Conservation (phyloP, 2,113 vertebrate species). For the Tetrax tetrax region DNA sequence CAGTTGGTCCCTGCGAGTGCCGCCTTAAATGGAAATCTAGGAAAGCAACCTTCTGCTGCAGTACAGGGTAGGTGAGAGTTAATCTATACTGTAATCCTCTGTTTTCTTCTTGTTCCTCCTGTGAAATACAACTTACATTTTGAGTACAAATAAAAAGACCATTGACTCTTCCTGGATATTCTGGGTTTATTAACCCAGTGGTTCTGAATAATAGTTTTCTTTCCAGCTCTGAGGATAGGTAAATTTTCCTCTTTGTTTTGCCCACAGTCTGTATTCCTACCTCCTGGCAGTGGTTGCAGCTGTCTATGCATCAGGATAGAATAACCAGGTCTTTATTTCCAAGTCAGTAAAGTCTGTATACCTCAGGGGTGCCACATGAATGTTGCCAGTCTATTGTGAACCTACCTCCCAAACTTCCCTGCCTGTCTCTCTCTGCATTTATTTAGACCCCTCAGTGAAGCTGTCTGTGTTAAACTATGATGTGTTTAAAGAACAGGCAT, state of each 20-base stretch:
- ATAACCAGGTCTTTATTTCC: background rate
- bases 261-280: background rate
- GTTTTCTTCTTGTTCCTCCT: background rate
- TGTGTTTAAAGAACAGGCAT: background rate
- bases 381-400: background rate
- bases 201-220: background rate
- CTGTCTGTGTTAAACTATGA: background rate
- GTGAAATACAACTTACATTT: background rate
- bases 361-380: background rate
- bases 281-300: background rate
- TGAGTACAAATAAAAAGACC: background rate
- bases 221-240: background rate
- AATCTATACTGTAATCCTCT: background rate
- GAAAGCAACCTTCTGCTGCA: background rate
- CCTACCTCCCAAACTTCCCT: background rate
- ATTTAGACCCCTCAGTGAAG: background rate
- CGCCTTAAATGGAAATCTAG: background rate
- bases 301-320: background rate
- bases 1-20: background rate
- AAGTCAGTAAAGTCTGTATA: background rate
- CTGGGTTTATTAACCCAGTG: background rate
- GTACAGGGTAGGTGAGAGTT: background rate
- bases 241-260: background rate
- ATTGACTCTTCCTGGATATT: background rate
- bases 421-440: background rate